Conservation (phyloP, 2,888 invertebrate species). For the Andrena dorsata region DNA sequence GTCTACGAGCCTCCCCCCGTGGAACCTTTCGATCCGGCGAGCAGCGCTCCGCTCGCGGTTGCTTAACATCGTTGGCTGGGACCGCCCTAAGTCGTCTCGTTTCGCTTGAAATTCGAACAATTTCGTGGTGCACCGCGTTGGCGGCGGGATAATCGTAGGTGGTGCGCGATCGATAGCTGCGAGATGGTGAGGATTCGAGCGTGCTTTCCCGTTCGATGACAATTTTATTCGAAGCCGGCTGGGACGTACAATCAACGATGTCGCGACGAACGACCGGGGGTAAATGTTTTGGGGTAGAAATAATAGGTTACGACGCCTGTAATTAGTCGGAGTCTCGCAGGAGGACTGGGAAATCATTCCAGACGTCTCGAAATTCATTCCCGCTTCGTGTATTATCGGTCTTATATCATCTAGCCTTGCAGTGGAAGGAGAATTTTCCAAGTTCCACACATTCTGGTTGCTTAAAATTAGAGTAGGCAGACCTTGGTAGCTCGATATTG, state of each 20-base stretch:
- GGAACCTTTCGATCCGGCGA: constrained; percentile 9
- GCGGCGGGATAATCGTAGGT: constrained; percentile 20
- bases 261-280: background rate
- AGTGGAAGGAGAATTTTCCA: too few species aligned
- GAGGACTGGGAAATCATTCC: too few species aligned
- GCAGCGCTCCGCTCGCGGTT: background rate
- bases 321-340: constrained; percentile 44
- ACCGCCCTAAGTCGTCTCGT: constrained; percentile 22
- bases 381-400: background rate
- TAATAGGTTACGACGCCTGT: constrained; percentile 3
- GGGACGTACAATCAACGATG: background rate
- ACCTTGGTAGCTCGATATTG: too few species aligned
- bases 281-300: constrained; percentile 11
- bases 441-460: too few species aligned
- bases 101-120: background rate
- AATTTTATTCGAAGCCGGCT: constrained; percentile 15
- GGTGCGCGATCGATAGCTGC: constrained; percentile 23
- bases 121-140: background rate
- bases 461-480: too few species aligned
- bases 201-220: background rate
- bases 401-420: too few species aligned
- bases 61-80: background rate
- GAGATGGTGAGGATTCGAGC: constrained; percentile 15
- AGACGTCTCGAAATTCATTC: background rate
- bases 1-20: background rate